Evolutionary conservation across 1,140 invertebrate genomes (phyloP).

Genomic region (Lerema accius): DNA sequence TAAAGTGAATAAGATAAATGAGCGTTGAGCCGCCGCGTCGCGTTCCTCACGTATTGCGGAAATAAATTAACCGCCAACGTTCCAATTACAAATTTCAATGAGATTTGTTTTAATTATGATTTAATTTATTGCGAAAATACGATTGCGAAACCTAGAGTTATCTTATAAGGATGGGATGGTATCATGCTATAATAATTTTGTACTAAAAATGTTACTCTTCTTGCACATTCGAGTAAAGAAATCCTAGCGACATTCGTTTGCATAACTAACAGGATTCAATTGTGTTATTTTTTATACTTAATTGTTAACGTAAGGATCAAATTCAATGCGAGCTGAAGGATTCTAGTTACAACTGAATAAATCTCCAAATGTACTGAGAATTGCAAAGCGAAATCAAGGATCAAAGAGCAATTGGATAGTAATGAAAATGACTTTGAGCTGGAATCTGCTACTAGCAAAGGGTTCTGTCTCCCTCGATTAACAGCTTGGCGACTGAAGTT

Average conservation of each 20-base stretch:
- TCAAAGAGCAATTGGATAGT: conserved; percentile 23
- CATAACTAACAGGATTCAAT: too few relatives aligned
- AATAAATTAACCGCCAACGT: conserved; percentile 53
- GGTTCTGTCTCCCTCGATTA: conserved; percentile 11
- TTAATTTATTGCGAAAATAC: conserved; percentile 1
- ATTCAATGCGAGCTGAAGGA: too few relatives aligned
- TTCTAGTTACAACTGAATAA: not conserved
- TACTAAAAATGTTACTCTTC: too few relatives aligned
- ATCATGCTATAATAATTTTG: too few relatives aligned
- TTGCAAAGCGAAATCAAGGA: conserved; percentile 3
- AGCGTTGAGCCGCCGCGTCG: conserved; percentile 36
- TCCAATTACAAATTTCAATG: conserved; percentile 38
- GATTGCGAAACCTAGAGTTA: too few relatives aligned
- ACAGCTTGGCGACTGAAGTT: conserved; percentile 10
- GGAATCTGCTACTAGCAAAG: conserved; percentile 16
- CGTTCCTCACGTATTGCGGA: conserved; percentile 50
- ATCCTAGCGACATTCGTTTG: too few relatives aligned
- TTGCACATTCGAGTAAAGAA: too few relatives aligned
- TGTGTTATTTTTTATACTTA: too few relatives aligned
- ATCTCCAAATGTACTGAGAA: conserved; percentile 2
- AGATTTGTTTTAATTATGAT: conserved; percentile 39
- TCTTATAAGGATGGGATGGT: too few relatives aligned
- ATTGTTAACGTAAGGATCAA: too few relatives aligned
- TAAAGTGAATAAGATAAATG: conserved; percentile 67
- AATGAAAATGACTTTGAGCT: conserved; percentile 20